These are phyloP conservation scores for Gymnothorax javanicus DNA, from an alignment of 2,797 vertebrate genomes.

Conservation along the genomic window DNA sequence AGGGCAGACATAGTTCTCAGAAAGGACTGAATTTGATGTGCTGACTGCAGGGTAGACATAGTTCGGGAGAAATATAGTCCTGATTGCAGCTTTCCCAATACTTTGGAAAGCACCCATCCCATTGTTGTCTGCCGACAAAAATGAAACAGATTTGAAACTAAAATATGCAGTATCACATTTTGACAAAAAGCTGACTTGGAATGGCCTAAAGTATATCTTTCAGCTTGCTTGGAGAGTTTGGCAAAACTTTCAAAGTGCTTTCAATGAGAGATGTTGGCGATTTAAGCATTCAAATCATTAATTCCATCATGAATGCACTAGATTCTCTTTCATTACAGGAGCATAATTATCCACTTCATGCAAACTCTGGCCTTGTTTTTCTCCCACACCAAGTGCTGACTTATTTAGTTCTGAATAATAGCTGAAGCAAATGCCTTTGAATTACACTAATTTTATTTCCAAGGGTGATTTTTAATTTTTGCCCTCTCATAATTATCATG, in stretches of 20 bases:
- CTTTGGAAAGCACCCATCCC: not conserved
- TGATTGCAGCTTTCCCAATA: not conserved
- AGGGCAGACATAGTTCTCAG: no score
- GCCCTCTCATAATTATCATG: not conserved
- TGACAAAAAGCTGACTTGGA: not conserved
- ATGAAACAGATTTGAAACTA: not conserved
- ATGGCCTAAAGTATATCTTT: no score
- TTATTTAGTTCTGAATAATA: not conserved
- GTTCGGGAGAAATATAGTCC: not conserved
- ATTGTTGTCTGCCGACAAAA: not conserved
- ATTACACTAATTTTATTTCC: not conserved
- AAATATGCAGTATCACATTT: constrained; percentile 2
- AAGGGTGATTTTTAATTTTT: not conserved
- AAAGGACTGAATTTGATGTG: no score
- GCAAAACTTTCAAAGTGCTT: not conserved
- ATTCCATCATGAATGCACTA: not conserved
- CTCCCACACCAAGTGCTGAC: not conserved
- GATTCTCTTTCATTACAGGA: not conserved
- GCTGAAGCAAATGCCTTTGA: not conserved
- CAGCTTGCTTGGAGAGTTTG: not conserved
- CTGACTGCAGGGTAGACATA: not conserved
- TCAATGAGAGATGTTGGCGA: not conserved
- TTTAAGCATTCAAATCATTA: not conserved
- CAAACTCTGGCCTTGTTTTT: not conserved
- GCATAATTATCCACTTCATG: not conserved